Evolutionary conservation across 1,140 invertebrate genomes (phyloP).

Genomic region (Pseudomyrmex sp.): DNA sequence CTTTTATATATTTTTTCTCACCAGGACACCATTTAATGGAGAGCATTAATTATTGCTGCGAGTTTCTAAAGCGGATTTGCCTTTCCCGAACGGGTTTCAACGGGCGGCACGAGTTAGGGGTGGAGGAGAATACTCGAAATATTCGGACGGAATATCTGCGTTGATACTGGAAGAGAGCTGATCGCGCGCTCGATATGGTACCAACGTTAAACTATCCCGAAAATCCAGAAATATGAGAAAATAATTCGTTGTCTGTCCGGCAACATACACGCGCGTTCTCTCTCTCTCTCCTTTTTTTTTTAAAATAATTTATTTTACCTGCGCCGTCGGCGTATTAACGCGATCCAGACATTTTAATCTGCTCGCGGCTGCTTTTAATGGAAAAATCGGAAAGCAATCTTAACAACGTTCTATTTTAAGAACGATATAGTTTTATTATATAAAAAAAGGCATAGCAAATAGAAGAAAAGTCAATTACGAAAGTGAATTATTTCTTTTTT

Average conservation of each 20-base stretch:
- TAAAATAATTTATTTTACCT: constrained; percentile 47
- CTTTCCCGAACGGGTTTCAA: constrained; percentile 40
- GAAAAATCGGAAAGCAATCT: too few relatives aligned
- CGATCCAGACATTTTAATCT: constrained; percentile 26
- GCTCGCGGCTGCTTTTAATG: neutral
- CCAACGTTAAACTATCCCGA: constrained; percentile 18
- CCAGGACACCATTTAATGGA: constrained; percentile 66
- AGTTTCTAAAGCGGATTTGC: constrained; percentile 72
- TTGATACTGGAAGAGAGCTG: neutral
- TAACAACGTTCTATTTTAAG: too few relatives aligned
- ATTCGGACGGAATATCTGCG: constrained; percentile 47
- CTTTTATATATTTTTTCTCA: constrained; percentile 20
- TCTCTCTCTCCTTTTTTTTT: too few relatives aligned
- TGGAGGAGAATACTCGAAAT: constrained; percentile 50
- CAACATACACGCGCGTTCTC: neutral
- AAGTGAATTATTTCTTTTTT: too few relatives aligned
- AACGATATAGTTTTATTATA: too few relatives aligned
- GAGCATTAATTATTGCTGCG: constrained; percentile 70
- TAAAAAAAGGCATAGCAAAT: too few relatives aligned
- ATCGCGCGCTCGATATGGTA: constrained; percentile 2
- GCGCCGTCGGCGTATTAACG: constrained; percentile 9
- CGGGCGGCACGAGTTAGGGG: neutral
- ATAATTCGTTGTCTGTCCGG: constrained; percentile 42
- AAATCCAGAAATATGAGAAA: constrained; percentile 57
- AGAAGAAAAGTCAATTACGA: too few relatives aligned